These are phyloP conservation scores for Bombus fervidus DNA, from an alignment of 1,140 invertebrate species.

Conservation along the genomic window DNA sequence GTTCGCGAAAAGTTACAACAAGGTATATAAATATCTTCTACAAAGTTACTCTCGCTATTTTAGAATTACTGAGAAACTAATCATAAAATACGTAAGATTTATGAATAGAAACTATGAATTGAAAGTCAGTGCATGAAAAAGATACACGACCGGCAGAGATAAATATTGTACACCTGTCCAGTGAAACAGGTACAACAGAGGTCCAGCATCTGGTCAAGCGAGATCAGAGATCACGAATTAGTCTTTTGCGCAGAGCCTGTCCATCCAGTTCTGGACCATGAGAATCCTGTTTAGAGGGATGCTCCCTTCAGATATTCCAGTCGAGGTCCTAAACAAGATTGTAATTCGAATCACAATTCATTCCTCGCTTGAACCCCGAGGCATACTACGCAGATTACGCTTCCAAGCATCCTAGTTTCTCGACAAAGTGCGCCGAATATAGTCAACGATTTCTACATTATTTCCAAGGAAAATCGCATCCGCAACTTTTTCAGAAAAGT, in stretches of 20 bases:
- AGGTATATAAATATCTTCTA: too few relatives aligned
- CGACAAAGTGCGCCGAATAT: background rate
- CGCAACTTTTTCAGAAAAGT: background rate
- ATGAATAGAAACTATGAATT: background rate
- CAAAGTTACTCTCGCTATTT: too few relatives aligned
- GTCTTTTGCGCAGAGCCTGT: constrained; percentile 65
- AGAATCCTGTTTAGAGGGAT: constrained; percentile 54
- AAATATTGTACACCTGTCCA: constrained; percentile 9
- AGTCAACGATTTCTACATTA: constrained; percentile 5
- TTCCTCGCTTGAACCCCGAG: constrained; percentile 7
- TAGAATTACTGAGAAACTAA: too few relatives aligned
- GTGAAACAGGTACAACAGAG: constrained; percentile 46
- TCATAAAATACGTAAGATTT: too few relatives aligned
- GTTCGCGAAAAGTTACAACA: too few relatives aligned
- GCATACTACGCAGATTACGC: background rate
- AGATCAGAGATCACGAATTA: constrained; percentile 74
- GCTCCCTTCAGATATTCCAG: constrained; percentile 35
- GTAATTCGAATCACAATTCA: constrained; percentile 33
- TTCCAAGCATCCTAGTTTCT: background rate
- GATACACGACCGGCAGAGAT: background rate
- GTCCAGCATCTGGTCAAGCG: constrained; percentile 76
- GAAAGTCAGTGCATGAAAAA: background rate
- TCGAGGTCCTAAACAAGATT: constrained; percentile 43
- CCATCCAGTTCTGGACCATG: constrained; percentile 76
- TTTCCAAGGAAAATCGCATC: background rate